phyloP scores from a whole-genome alignment of 2,113 vertebrate genomes.

The Sturnus vulgaris region DNA sequence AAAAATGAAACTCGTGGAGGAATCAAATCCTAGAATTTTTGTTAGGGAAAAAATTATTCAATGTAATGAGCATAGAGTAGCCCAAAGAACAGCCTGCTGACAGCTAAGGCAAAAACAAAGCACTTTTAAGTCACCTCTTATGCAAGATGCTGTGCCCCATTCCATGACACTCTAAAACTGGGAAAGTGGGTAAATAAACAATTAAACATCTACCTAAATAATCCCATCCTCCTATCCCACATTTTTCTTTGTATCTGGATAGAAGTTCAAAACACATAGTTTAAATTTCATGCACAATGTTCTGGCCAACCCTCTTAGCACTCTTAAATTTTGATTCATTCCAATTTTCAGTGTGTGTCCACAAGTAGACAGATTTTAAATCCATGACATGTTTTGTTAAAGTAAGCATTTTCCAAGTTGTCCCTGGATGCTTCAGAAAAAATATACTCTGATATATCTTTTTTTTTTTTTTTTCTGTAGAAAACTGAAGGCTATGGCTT shows the following conservation, averaged over 20 bases:
- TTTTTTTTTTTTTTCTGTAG: background rate
- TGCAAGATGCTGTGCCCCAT: background rate
- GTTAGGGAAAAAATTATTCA: background rate
- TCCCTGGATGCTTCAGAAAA: background rate
- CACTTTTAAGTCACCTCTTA: background rate
- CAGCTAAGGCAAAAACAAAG: background rate
- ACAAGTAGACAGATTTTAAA: background rate
- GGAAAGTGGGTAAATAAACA: background rate
- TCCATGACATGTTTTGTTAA: fast-evolving
- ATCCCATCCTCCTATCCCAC: fast-evolving
- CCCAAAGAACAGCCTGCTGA: background rate
- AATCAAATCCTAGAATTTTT: background rate
- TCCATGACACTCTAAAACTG: background rate
- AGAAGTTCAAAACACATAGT: fast-evolving
- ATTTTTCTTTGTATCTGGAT: no score
- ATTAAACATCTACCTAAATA: background rate
- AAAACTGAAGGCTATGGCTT: background rate
- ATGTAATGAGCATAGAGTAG: background rate
- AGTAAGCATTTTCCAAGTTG: background rate
- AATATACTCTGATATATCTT: background rate
- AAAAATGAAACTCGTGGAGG: background rate
- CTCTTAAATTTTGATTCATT: background rate
- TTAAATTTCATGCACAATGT: background rate
- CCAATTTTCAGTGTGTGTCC: background rate
- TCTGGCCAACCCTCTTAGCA: background rate